Conservation (phyloP, 2,888 invertebrate genomes). For the Serrognathus titanus region DNA sequence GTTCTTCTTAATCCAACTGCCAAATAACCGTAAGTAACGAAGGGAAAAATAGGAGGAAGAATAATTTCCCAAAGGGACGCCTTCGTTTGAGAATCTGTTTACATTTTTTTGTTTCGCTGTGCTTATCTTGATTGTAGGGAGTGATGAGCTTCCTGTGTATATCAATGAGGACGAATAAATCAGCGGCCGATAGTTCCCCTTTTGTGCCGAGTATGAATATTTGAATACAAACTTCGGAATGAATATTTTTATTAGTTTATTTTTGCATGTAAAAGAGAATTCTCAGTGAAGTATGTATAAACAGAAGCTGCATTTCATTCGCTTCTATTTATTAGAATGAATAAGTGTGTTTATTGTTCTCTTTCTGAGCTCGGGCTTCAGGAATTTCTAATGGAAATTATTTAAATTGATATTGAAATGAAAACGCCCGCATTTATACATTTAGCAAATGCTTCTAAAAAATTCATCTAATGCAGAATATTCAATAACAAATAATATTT, state of each 20-base stretch:
- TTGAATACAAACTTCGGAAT: background rate
- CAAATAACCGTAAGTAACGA: background rate
- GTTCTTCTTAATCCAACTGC: background rate
- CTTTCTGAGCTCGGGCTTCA: too few species aligned
- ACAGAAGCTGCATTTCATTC: background rate
- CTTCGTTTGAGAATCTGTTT: background rate
- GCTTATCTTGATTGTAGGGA: constrained; percentile 1
- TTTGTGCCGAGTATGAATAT: background rate
- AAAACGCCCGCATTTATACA: too few species aligned
- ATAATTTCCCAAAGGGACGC: background rate
- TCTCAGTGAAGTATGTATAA: background rate
- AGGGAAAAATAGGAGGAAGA: background rate
- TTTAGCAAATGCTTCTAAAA: too few species aligned
- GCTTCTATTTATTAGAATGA: too few species aligned
- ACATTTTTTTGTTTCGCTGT: background rate
- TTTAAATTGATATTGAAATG: too few species aligned
- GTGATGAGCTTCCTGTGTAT: background rate
- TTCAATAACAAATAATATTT: too few species aligned
- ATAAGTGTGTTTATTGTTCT: too few species aligned
- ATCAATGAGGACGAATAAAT: constrained; percentile 1
- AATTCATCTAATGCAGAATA: too few species aligned
- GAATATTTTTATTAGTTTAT: background rate
- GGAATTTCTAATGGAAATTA: too few species aligned
- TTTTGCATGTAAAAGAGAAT: background rate
- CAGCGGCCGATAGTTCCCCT: background rate